A percentile compares a stretch with the other conserved stretches of the same genome.
phyloP scores from a whole-genome alignment of 2,888 invertebrate genomes.

The Tyria jacobaeae region DNA sequence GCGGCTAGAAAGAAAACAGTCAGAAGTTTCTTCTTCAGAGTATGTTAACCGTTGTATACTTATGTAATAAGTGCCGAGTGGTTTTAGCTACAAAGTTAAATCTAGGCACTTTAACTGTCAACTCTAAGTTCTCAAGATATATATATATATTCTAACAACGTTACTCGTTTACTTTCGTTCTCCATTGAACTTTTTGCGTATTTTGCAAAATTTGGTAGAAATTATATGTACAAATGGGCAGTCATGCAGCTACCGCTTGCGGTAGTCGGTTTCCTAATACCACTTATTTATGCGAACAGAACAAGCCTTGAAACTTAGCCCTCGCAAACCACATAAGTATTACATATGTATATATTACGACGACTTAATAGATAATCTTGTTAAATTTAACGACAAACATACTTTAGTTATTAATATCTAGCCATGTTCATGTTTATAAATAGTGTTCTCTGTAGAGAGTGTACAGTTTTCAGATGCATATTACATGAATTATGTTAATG shows the following conservation, averaged over 20 bases:
- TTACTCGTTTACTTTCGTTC: background rate
- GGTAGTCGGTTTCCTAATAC: constrained; percentile 18
- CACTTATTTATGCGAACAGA: constrained; percentile 21
- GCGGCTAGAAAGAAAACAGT: too few species aligned
- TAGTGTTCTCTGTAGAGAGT: constrained; percentile 21
- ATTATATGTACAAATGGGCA: constrained; percentile 9
- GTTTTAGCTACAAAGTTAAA: background rate
- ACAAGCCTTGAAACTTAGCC: constrained; percentile 29
- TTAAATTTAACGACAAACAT: background rate
- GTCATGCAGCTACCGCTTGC: constrained; percentile 8
- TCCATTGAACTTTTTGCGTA: background rate
- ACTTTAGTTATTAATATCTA: constrained; percentile 5
- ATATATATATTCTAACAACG: background rate
- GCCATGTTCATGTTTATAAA: constrained; percentile 13
- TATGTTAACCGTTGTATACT: too few species aligned
- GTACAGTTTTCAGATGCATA: constrained; percentile 34
- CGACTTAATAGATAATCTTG: background rate
- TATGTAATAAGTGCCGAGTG: background rate
- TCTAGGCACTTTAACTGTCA: background rate
- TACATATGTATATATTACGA: background rate
- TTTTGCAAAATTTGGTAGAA: constrained; percentile 9
- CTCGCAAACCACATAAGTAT: background rate
- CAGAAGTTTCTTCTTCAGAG: too few species aligned
- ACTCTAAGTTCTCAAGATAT: background rate
- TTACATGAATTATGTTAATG: constrained; percentile 37